Conservation (phyloP, 92 coral and sea anemone species). For the Epizoanthus fatuus region DNA sequence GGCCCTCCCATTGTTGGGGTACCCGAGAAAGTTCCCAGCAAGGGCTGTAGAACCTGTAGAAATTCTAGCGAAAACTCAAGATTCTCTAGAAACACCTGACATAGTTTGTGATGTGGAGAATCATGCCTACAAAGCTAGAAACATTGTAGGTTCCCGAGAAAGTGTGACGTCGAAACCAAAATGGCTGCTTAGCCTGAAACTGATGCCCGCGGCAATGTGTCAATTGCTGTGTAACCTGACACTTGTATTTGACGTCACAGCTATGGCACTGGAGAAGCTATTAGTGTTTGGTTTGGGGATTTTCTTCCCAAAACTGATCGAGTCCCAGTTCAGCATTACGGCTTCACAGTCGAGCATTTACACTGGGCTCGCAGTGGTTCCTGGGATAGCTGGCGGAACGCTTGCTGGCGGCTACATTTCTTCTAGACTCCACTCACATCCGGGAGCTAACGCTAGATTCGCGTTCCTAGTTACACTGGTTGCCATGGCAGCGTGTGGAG, state of each 20-base stretch:
- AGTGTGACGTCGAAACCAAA: slow-evolving; percentile 7
- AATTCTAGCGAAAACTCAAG: background rate
- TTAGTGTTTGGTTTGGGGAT: slow-evolving; percentile 52
- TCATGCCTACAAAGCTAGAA: slow-evolving; percentile 18
- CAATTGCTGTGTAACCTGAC: slow-evolving; percentile 21
- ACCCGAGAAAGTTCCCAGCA: slow-evolving; percentile 45
- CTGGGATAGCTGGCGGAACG: slow-evolving; percentile 65
- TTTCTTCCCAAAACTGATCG: slow-evolving; percentile 63
- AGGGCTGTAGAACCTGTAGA: background rate
- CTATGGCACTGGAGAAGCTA: slow-evolving; percentile 34
- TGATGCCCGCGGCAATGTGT: slow-evolving; percentile 20
- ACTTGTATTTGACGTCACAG: slow-evolving; percentile 18
- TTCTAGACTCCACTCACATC: slow-evolving; percentile 41
- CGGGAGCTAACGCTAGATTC: slow-evolving; percentile 46
- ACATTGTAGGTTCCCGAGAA: slow-evolving; percentile 3
- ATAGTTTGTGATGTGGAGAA: background rate
- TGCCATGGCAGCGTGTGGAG: slow-evolving; percentile 47
- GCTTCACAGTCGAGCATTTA: slow-evolving; percentile 55
- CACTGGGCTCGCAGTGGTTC: slow-evolving; percentile 66
- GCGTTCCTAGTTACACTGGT: slow-evolving; percentile 52
- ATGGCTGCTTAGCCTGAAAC: slow-evolving; percentile 11
- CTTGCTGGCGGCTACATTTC: slow-evolving; percentile 60
- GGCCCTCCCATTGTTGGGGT: slow-evolving; percentile 53
- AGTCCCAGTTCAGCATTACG: slow-evolving; percentile 59
- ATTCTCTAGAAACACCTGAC: background rate